Evolutionary conservation across 2,888 invertebrate genomes (phyloP).

Genomic region (Metallyticus violacea): DNA sequence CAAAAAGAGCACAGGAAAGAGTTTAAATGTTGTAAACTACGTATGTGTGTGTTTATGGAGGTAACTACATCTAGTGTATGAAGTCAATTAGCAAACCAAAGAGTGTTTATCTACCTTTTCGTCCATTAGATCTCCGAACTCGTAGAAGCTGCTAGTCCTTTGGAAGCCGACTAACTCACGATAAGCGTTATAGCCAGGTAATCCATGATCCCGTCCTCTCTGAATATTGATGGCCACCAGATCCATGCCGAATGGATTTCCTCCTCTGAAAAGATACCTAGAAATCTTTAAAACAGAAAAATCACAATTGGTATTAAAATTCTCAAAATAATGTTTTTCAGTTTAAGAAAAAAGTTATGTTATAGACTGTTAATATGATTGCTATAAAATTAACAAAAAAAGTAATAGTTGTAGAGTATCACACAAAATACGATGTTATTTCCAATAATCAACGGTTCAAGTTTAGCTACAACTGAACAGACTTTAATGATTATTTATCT

Average conservation of each 20-base stretch:
- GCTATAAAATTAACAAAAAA: no score
- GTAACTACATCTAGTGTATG: no score
- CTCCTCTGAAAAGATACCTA: conserved; percentile 48
- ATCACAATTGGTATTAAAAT: neutral
- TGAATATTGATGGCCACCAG: conserved; percentile 45
- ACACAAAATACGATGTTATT: no score
- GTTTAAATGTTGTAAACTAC: no score
- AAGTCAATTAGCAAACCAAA: neutral
- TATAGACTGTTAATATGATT: no score
- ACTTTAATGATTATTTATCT: no score
- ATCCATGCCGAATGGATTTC: conserved; percentile 45
- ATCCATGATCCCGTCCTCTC: conserved; percentile 44
- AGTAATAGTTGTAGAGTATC: no score
- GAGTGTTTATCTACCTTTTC: conserved; percentile 32
- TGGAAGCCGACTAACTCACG: conserved; percentile 48
- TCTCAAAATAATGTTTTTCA: neutral
- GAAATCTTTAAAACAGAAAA: conserved; percentile 42
- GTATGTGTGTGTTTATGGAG: no score
- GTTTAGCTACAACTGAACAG: no score
- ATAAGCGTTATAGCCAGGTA: conserved; percentile 44
- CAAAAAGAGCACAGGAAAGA: no score
- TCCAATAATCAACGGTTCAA: no score
- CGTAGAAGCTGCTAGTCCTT: conserved; percentile 45
- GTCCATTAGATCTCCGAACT: conserved; percentile 44
- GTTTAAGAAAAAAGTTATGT: no score